Evolutionary conservation across 2,113 vertebrate species (phyloP).

Genomic region (Syngnathus scovelli): DNA sequence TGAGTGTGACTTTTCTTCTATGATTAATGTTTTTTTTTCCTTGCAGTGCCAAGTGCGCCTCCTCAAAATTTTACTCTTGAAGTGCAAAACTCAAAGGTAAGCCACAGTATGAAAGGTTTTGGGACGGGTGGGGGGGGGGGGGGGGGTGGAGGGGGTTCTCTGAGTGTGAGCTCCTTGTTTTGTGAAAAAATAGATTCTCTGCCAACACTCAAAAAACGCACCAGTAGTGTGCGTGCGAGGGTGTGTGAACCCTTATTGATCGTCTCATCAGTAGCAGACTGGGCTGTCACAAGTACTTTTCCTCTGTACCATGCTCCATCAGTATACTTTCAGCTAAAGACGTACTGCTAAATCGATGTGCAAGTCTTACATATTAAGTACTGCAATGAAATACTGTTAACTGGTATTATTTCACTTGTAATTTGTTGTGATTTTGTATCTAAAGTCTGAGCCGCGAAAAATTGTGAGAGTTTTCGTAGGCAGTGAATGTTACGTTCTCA

Average conservation of each 20-base stretch:
- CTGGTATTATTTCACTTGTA: not conserved
- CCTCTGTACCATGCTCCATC: constrained; percentile 39
- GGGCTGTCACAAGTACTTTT: constrained; percentile 60
- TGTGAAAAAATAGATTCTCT: constrained; percentile 1
- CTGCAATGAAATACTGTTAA: not conserved
- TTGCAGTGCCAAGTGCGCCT: constrained; percentile 84
- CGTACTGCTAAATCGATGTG: constrained; percentile 11
- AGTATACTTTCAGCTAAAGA: constrained; percentile 3
- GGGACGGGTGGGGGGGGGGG: too few species aligned
- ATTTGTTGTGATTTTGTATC: not conserved
- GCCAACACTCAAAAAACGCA: not conserved
- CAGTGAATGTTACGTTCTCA: too few species aligned
- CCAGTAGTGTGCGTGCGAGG: constrained; percentile 3
- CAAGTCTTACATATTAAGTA: not conserved
- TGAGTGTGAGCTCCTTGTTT: not conserved
- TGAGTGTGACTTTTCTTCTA: not conserved
- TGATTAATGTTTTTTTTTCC: constrained; percentile 22
- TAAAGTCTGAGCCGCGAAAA: too few species aligned
- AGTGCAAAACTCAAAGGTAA: constrained; percentile 97
- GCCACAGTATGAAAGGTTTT: constrained; percentile 7
- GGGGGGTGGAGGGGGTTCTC: too few species aligned
- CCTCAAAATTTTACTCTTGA: constrained; percentile 93
- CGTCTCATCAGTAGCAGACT: constrained; percentile 44
- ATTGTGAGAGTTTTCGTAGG: too few species aligned
- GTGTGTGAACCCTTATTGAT: constrained; percentile 55